Conservation (phyloP, 2,888 invertebrate genomes). For the Patella ulyssiponensis region DNA sequence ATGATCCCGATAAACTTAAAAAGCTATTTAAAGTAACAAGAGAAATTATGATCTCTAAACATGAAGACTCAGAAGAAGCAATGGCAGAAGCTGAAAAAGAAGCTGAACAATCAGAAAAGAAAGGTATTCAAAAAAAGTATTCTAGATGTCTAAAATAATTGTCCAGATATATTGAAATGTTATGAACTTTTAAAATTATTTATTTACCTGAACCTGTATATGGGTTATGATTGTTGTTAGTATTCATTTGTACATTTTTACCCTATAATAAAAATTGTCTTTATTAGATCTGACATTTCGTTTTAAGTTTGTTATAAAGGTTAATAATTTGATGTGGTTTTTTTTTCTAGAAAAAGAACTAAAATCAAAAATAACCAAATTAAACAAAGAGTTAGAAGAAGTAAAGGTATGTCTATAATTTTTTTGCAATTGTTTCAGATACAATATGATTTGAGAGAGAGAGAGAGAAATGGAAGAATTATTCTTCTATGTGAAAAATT, state of each 20-base stretch:
- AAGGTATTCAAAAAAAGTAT: slow-evolving; percentile 46
- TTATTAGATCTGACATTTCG: background rate
- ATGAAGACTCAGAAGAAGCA: slow-evolving; percentile 60
- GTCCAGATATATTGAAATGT: too few species aligned
- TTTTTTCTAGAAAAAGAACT: slow-evolving; percentile 62
- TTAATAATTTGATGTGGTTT: background rate
- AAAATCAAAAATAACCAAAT: slow-evolving; percentile 53
- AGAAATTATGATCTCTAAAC: slow-evolving; percentile 63
- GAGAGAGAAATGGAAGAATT: too few species aligned
- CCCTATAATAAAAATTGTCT: too few species aligned
- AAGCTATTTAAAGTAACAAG: slow-evolving; percentile 66
- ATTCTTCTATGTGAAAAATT: too few species aligned
- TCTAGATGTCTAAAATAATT: too few species aligned
- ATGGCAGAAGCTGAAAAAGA: slow-evolving; percentile 65
- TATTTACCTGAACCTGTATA: too few species aligned
- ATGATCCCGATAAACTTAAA: slow-evolving; percentile 57
- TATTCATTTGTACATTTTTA: too few species aligned
- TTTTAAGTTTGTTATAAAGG: background rate
- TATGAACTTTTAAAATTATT: too few species aligned
- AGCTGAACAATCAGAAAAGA: slow-evolving; percentile 59
- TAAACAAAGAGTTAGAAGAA: slow-evolving; percentile 64
- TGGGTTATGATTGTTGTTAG: too few species aligned
- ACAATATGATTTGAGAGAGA: too few species aligned
- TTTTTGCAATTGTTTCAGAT: too few species aligned
- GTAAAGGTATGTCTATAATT: slow-evolving; percentile 49